Evolutionary conservation across 2,113 vertebrate genomes (phyloP).

Genomic region (Macrotis lagotis): DNA sequence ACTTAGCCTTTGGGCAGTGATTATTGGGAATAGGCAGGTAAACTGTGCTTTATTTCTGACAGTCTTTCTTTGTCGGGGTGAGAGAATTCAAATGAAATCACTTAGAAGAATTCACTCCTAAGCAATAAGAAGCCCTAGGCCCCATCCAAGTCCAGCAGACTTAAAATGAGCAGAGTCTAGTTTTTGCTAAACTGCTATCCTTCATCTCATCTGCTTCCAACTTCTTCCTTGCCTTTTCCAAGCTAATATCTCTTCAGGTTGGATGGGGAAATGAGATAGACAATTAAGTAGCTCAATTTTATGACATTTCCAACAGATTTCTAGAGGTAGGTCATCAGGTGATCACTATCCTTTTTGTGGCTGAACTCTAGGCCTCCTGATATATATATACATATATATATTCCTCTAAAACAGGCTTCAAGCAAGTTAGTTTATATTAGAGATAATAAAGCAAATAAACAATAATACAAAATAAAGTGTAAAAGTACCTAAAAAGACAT

Average conservation of each 20-base stretch:
- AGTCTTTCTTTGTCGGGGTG: background rate
- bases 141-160: background rate
- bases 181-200: background rate
- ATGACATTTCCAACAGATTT: background rate
- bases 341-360: background rate
- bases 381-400: too few species aligned
- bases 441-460: background rate
- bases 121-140: background rate
- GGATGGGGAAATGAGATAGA: background rate
- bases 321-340: background rate
- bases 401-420: too few species aligned
- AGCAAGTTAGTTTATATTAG: background rate
- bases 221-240: background rate
- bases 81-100: background rate
- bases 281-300: background rate
- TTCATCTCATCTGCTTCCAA: background rate
- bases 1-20: slow-evolving; percentile 7
- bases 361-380: background rate
- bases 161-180: background rate
- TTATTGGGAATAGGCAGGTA: background rate
- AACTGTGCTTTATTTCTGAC: background rate
- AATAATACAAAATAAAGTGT: background rate
- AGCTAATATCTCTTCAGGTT: background rate
- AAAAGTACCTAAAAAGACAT: background rate
- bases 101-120: background rate